These are phyloP conservation scores for Siphamia tubifer DNA, from an alignment of 2,113 vertebrate genomes.

Conservation along the genomic window DNA sequence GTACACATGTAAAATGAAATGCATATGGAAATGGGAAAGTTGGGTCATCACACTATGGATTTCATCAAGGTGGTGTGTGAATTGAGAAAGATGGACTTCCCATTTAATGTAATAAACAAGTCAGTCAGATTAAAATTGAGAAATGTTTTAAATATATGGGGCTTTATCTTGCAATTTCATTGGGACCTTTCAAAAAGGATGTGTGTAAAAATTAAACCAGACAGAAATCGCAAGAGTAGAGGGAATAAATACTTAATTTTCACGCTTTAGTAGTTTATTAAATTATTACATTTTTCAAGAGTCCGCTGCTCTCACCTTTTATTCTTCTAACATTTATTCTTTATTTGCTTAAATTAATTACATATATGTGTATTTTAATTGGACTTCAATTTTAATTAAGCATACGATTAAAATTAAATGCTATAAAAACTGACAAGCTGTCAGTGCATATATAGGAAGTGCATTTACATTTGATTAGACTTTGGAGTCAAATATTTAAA, in stretches of 20 bases:
- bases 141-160: neutral
- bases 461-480: too few species aligned
- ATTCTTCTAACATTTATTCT: too few species aligned
- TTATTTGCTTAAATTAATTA: too few species aligned
- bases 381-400: too few species aligned
- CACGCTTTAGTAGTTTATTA: neutral
- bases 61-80: neutral
- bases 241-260: neutral
- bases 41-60: neutral
- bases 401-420: too few species aligned
- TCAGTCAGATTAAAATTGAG: constrained; percentile 14
- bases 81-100: neutral
- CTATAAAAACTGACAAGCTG: too few species aligned
- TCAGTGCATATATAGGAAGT: too few species aligned
- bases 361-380: too few species aligned
- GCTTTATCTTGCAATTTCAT: neutral
- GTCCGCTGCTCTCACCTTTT: too few species aligned
- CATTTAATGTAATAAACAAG: neutral
- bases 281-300: too few species aligned
- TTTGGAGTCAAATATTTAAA: too few species aligned
- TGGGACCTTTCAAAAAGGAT: neutral
- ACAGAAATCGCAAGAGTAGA: neutral
- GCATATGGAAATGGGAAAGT: neutral
- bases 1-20: neutral
- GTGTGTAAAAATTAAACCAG: neutral